A percentile compares a stretch with the other conserved stretches of the same genome.
phyloP scores from a whole-genome alignment of 2,113 vertebrate genomes.

The Oplegnathus fasciatus region DNA sequence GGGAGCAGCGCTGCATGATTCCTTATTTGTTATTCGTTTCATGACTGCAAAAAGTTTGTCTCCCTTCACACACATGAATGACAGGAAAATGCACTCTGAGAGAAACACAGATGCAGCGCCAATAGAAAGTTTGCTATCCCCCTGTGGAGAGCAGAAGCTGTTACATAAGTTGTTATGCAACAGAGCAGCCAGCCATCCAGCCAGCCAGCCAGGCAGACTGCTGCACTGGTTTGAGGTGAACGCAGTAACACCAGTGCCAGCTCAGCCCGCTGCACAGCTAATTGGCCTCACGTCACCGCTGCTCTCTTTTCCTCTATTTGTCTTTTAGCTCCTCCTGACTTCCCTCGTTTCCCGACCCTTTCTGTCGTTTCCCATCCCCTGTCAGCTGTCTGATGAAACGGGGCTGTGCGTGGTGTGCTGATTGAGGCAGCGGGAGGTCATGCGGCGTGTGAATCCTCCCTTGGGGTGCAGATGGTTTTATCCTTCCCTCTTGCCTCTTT shows the following conservation, averaged over 20 bases:
- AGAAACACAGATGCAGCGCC: slow-evolving; percentile 37
- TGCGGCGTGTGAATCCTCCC: slow-evolving; percentile 17
- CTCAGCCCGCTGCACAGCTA: slow-evolving; percentile 37
- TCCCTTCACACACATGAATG: slow-evolving; percentile 27
- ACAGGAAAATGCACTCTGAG: slow-evolving; percentile 10
- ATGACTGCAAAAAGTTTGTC: slow-evolving; percentile 3
- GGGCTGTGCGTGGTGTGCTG: neutral
- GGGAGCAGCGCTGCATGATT: neutral
- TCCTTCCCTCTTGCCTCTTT: slow-evolving; percentile 10
- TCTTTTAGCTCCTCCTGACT: neutral
- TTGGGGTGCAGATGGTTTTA: slow-evolving; percentile 6
- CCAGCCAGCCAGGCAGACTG: slow-evolving; percentile 50
- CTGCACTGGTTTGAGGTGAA: slow-evolving; percentile 64
- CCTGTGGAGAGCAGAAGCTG: slow-evolving; percentile 51
- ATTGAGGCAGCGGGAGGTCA: slow-evolving; percentile 25
- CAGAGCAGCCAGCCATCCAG: slow-evolving; percentile 44
- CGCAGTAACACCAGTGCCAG: slow-evolving; percentile 38
- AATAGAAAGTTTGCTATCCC: slow-evolving; percentile 56
- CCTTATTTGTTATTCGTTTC: slow-evolving; percentile 11
- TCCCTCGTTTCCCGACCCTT: accelerated
- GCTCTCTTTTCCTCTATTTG: slow-evolving; percentile 17
- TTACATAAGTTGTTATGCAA: slow-evolving; percentile 78
- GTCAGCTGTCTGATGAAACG: slow-evolving; percentile 1
- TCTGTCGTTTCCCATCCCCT: neutral
- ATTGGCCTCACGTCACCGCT: slow-evolving; percentile 45